phyloP scores from a whole-genome alignment of 2,113 vertebrate species.

The Rattus rattus region DNA sequence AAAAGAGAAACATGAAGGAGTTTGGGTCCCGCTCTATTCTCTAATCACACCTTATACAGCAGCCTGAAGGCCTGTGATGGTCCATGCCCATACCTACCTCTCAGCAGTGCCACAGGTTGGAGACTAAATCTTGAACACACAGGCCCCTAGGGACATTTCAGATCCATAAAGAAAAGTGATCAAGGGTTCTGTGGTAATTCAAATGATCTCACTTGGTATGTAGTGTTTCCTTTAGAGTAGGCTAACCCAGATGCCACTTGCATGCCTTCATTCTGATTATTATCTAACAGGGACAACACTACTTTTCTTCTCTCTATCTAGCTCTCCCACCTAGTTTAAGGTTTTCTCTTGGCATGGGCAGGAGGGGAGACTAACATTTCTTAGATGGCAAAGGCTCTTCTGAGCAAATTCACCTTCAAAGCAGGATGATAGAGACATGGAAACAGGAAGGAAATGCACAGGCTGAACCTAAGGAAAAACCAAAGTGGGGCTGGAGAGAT shows the following conservation, averaged over 20 bases:
- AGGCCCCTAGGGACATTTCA: not conserved
- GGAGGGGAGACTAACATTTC: not conserved
- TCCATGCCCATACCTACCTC: not conserved
- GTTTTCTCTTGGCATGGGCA: not conserved
- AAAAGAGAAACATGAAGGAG: not conserved
- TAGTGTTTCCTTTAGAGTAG: conserved; percentile 9
- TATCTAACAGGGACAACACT: conserved; percentile 16
- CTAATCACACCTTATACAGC: not conserved
- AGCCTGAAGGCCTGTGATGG: not conserved
- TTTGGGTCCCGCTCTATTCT: not conserved
- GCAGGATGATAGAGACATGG: not conserved
- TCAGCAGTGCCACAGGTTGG: not conserved
- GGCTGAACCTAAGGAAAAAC: not conserved
- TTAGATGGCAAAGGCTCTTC: not conserved
- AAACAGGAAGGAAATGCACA: not conserved
- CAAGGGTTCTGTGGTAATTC: not conserved
- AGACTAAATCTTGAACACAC: not conserved
- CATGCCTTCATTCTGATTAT: not conserved
- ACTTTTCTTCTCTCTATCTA: not conserved
- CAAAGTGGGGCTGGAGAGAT: no score
- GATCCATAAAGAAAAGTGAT: not conserved
- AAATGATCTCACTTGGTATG: not conserved
- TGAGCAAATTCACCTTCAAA: not conserved
- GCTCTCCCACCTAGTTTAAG: not conserved
- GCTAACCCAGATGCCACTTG: not conserved